Base-by-base conservation (phyloP, 1,140 invertebrate genomes). In the Globodera rostochiensis region DNA sequence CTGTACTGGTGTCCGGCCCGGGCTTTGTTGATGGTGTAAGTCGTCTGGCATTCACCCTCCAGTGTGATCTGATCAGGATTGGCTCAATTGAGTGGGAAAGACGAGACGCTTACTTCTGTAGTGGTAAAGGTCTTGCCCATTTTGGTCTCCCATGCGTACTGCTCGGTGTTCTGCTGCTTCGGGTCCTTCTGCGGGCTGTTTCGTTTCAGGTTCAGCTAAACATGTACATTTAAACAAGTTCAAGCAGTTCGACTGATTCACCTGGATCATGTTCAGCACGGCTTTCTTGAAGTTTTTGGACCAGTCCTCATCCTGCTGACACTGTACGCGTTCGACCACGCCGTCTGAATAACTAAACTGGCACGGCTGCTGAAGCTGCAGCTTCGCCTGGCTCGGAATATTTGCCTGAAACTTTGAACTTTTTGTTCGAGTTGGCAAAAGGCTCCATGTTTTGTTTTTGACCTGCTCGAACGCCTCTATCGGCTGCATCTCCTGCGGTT, bases 241-340 rank as follows among this genome's bases (percentile, higher is more conserved):
- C 50, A 53, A 53, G 53, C 53, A 53, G 53, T 53, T 53, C 53
- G 74, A 69, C 67, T 89, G 57, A 76, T 90, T 89, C 45, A 90
- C 73, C 80, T 90, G 89, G 45, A 90, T 45, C 60, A 90, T 57
- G 77, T 87, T 87, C 36, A 90, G 60, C 45, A 88, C 74, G 73
- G 87, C 90, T 74, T 83, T 79, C 76, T 90, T 90, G 69, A 90
- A 80, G 83, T 90, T 90, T 46, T 88, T 83, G 7, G 88, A 90
- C 89, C 89, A 90, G 8, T 83, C 47, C 8, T 83, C 74, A n/a
- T 90, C 90, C 49, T 73, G 70, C 13, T 80, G 74, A 47, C 78
- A 82, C 45, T 79, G 53, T n/a, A 84, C 66, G 19, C 74, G 69
- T 19, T 84, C 82, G 45, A 84, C 47, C 21, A 84, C 69, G 13